Evolutionary conservation across 2,888 invertebrate genomes (phyloP), one percentile per base, ranked within the genome.

Genomic region (Meteorus cinctellus): DNA sequence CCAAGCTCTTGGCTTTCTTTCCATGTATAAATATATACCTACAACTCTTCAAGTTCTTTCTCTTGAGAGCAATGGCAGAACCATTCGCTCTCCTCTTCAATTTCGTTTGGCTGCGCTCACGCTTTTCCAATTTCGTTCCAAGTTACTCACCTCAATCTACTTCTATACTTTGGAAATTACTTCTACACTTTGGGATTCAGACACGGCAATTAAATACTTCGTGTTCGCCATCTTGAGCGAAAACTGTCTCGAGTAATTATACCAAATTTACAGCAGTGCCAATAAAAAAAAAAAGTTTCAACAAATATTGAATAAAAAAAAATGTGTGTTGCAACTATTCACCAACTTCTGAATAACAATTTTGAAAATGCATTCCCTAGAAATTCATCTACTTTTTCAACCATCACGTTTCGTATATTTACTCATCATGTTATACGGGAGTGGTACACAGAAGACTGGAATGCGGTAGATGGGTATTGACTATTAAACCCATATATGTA

Each of bases 41-140:
- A 48, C n/a, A 48, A n/a, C 48, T n/a, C 48, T 48, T 48, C 16
- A 48, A 63, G 63, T 63, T 34, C n/a, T 63, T 63, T 63, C 63
- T 31, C 63, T 63, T 34, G 62, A 55, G 55, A 55, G 36, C 41
- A 24, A n/a, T 36, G 36, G 16, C 19, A 41, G 27, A 16, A 29
- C 27, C 31, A 68, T 29, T 51, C 6, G 29, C 48, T 29, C 69
- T 51, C 55, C 69, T 69, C 69, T 69, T 69, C 69, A 69, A 69
- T 69, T 69, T 69, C 55, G 69, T 51, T 48, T 51, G 69, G 69
- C 55, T n/a, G 51, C 55, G 69, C 55, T 51, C 55, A 69, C 31
- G 69, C 69, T 69, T 69, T 69, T 55, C 34, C 69, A 69, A 69
- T 69, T 55, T 69, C 55, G 55, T 48, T 48, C 55, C 19, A 29